These are phyloP conservation scores for Adoxophyes honmai DNA, from an alignment of 1,140 invertebrate genomes.

Conservation along the genomic window DNA sequence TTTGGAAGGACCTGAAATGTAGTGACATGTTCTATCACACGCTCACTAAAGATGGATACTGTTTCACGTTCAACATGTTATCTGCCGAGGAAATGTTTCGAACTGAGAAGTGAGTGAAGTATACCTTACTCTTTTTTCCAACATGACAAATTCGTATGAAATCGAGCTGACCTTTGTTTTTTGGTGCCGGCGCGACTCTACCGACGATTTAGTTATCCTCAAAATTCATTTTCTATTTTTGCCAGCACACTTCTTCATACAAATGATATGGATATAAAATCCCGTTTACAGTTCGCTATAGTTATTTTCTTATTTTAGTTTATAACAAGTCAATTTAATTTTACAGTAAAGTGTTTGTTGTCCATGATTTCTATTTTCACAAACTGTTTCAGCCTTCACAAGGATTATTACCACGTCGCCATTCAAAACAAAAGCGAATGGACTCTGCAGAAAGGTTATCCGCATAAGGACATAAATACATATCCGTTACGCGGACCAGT, in stretches of 20 bases:
- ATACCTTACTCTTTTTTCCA: too few relatives aligned
- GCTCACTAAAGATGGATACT: slow-evolving; percentile 32
- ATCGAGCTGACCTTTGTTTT: too few relatives aligned
- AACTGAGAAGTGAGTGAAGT: slow-evolving; percentile 29
- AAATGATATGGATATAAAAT: too few relatives aligned
- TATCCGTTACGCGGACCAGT: slow-evolving; percentile 23
- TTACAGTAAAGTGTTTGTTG: neutral
- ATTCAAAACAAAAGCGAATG: slow-evolving; percentile 20
- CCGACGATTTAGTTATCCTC: too few relatives aligned
- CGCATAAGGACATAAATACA: slow-evolving; percentile 17
- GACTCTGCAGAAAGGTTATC: slow-evolving; percentile 21
- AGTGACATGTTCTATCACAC: slow-evolving; percentile 30
- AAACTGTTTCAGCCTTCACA: slow-evolving; percentile 24
- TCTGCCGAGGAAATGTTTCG: slow-evolving; percentile 28
- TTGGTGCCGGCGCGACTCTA: too few relatives aligned
- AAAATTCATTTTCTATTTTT: too few relatives aligned
- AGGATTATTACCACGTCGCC: slow-evolving; percentile 22
- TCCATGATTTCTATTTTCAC: neutral
- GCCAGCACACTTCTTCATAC: too few relatives aligned
- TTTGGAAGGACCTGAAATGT: slow-evolving; percentile 25
- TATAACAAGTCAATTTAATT: too few relatives aligned
- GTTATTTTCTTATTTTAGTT: too few relatives aligned
- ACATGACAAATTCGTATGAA: too few relatives aligned
- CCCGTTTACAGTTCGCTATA: too few relatives aligned
- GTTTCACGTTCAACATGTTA: slow-evolving; percentile 30